Conservation (phyloP, 53 echinoderm and acorn worm genomes). For the Arbacia lixula region DNA sequence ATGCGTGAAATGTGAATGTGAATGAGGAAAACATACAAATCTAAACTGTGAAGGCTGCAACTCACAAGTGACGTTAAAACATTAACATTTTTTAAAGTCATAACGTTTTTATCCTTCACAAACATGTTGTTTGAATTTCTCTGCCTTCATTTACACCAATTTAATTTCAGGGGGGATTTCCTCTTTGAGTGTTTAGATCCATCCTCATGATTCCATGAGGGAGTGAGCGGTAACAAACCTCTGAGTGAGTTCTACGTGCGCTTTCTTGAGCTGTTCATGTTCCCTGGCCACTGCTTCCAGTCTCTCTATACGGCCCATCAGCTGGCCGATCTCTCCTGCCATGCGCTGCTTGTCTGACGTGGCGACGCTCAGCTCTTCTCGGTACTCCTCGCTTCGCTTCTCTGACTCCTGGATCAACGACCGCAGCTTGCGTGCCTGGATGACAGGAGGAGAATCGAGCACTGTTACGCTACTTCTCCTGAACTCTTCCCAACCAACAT, state of each 20-base stretch:
- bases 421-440: constrained; percentile 84
- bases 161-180: background rate
- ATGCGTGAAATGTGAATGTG: too few species aligned
- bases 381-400: constrained; percentile 83
- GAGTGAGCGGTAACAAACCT: too few species aligned
- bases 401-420: constrained; percentile 89
- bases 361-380: constrained; percentile 66
- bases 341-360: constrained; percentile 58
- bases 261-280: constrained; percentile 60
- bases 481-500: too few species aligned
- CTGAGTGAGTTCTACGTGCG: constrained; percentile 73
- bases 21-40: too few species aligned
- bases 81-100: too few species aligned
- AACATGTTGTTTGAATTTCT: too few species aligned
- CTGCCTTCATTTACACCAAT: too few species aligned
- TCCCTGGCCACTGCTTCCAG: constrained; percentile 65
- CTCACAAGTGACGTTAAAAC: too few species aligned
- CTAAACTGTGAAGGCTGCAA: too few species aligned
- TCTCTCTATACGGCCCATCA: constrained; percentile 56
- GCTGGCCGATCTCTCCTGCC: constrained; percentile 50
- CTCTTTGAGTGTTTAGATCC: background rate
- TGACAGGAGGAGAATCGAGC: too few species aligned
- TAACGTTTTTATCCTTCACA: too few species aligned
- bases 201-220: background rate
- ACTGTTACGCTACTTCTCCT: too few species aligned